phyloP scores from a whole-genome alignment of 2,797 vertebrate species.

The Galagoides demidoff region DNA sequence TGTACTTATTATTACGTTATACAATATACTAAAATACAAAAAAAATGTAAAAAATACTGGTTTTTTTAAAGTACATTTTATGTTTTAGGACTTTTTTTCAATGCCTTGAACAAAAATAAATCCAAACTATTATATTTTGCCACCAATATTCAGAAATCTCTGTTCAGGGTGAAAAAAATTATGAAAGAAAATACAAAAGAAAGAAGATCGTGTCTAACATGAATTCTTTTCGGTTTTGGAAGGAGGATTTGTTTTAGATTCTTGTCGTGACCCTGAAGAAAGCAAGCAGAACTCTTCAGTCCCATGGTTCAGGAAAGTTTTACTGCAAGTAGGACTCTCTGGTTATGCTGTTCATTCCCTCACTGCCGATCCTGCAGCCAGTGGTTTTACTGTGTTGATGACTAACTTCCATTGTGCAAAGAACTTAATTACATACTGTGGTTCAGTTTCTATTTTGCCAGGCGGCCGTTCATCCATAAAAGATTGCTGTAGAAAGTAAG shows the following conservation, averaged over 20 bases:
- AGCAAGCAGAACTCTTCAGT: neutral
- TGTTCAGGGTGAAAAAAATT: neutral
- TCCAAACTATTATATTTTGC: neutral
- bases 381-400: constrained; percentile 65
- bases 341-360: constrained; percentile 62
- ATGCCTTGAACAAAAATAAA: neutral
- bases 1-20: neutral
- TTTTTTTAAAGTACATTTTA: neutral
- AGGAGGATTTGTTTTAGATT: constrained; percentile 43
- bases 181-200: neutral
- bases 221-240: constrained; percentile 31
- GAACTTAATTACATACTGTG: constrained; percentile 83
- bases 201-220: neutral
- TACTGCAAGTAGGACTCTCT: constrained; percentile 48
- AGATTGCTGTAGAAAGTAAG: constrained; percentile 77
- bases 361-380: constrained; percentile 60
- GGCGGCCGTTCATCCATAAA: constrained; percentile 81
- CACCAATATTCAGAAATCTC: neutral
- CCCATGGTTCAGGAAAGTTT: constrained; percentile 42
- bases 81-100: neutral
- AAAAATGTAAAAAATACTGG: neutral
- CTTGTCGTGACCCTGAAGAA: constrained; percentile 2
- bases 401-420: constrained; percentile 82
- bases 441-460: constrained; percentile 82
- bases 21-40: neutral